Evolutionary conservation across 2,888 invertebrate genomes (phyloP).

Genomic region (Ophion slaviceki): DNA sequence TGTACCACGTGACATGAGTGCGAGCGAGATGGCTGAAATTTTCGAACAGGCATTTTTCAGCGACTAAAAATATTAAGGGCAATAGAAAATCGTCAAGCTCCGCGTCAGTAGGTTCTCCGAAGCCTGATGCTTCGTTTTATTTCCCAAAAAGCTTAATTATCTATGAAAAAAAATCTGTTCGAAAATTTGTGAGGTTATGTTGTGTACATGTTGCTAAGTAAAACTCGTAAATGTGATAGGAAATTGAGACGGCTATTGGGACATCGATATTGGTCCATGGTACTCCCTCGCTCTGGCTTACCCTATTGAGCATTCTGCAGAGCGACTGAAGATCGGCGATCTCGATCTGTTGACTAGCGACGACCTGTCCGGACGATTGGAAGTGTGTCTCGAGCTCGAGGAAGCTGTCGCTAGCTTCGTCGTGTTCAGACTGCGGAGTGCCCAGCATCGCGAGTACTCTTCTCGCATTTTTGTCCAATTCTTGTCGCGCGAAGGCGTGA

Average conservation of each 20-base stretch:
- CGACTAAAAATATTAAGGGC: no score
- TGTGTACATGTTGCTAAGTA: no score
- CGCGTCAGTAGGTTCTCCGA: no score
- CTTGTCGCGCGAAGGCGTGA: constrained; percentile 89
- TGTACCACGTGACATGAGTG: no score
- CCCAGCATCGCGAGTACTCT: constrained; percentile 87
- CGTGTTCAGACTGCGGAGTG: constrained; percentile 80
- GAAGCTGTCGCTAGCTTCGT: constrained; percentile 89
- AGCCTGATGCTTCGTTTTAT: no score
- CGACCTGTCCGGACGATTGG: constrained; percentile 90
- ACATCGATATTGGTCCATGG: not conserved
- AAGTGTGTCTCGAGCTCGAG: constrained; percentile 91
- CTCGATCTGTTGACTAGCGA: constrained; percentile 90
- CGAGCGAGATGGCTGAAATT: no score
- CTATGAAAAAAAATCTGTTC: no score
- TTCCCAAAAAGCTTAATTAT: no score
- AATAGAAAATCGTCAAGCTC: no score
- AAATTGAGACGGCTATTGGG: not conserved
- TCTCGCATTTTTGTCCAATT: constrained; percentile 90
- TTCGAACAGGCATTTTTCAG: no score
- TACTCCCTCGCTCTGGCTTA: constrained; percentile 81
- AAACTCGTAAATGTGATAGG: not conserved
- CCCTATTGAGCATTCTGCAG: constrained; percentile 89
- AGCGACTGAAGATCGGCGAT: constrained; percentile 89
- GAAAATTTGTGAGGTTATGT: no score